phyloP scores from a whole-genome alignment of 2,888 invertebrate species.

The Ashinkailepas kermadecensis region DNA sequence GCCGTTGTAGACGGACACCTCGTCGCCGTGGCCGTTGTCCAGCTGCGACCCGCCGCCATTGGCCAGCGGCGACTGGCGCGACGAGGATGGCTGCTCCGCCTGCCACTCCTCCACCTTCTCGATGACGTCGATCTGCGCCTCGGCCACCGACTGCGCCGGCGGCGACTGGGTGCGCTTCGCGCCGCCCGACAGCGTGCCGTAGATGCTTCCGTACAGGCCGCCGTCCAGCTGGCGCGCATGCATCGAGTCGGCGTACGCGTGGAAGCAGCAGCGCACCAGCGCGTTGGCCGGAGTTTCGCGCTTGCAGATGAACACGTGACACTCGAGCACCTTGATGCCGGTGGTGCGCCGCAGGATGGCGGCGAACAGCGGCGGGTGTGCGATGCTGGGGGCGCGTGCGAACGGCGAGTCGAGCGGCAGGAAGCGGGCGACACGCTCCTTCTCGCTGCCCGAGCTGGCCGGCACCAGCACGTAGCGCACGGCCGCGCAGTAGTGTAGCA shows the following conservation, averaged over 20 bases:
- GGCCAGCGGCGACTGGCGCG: slow-evolving; percentile 41
- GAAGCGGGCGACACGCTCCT: slow-evolving; percentile 64
- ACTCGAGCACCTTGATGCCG: slow-evolving; percentile 96
- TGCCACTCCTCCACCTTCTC: slow-evolving; percentile 77
- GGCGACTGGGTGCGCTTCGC: slow-evolving; percentile 33
- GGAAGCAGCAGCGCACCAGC: slow-evolving; percentile 94
- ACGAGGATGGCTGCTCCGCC: slow-evolving; percentile 54
- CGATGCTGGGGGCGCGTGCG: slow-evolving; percentile 80
- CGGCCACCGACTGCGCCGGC: slow-evolving; percentile 26
- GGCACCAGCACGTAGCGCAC: slow-evolving; percentile 73
- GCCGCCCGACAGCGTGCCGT: slow-evolving; percentile 30
- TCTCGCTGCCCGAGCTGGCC: slow-evolving; percentile 44
- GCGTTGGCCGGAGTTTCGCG: slow-evolving; percentile 96
- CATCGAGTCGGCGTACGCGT: slow-evolving; percentile 92
- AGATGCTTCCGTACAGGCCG: slow-evolving; percentile 38
- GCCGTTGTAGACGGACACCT: slow-evolving; percentile 58
- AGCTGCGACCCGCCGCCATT: slow-evolving; percentile 33
- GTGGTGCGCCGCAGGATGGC: slow-evolving; percentile 91
- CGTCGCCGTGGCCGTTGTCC: slow-evolving; percentile 28
- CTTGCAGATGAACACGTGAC: slow-evolving; percentile 97
- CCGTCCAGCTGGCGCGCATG: slow-evolving; percentile 68
- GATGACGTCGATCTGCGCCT: slow-evolving; percentile 64
- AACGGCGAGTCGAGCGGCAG: slow-evolving; percentile 93
- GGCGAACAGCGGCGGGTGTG: slow-evolving; percentile 93
- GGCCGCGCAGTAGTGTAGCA: slow-evolving; percentile 91